Base-by-base conservation (phyloP, 2,797 vertebrate species). In the Microctenopoma steveboyesi region DNA sequence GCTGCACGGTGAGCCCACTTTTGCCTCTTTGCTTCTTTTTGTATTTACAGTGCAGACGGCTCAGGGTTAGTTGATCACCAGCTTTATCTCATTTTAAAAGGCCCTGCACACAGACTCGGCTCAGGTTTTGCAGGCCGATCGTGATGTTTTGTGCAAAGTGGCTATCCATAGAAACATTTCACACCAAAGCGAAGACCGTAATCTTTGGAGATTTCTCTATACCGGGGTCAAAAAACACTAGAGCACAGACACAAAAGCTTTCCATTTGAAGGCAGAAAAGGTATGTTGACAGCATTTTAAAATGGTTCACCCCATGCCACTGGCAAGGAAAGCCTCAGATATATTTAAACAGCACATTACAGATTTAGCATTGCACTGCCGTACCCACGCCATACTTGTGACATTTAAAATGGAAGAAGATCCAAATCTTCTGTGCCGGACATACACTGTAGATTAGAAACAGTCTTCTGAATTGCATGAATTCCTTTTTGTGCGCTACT, bases 11-110 rank as follows among this genome's bases (percentile, higher is more conserved):
- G 73, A 86, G 64, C 68, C 76, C 72, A 78, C 70, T 70, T 75
- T 56, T 39, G 74, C 66, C 58, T 45, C 67, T 55, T 69, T 39
- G 64, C 61, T 58, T 53, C 64, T 62, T 56, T 81, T 78, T 77
- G 75, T 80, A 62, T 80, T 73, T 76, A 59, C 78, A 68, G 64
- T 18, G n/a, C 74, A 67, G 80, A 73, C 66, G 57, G 72, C 62
- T 74, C 69, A 47, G 52, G 62, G 50, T 64, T 59, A 62, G 57
- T 28, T 60, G 57, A 54, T 52, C 35, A 66, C 67, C 67, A 77
- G 74, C 53, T 69, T 64, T 53, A 57, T 57, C 56, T 69, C 10
- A 39, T 57, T 73, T 83, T 72, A 81, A 22, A 69, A 78, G 55
- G 43, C 40, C n/a, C 45, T 27, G 49, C 15, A 22, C 30, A 54